Percentiles rank a stretch among this genome's conserved stretches.
Conservation (phyloP, 1,140 invertebrate species). For the Cydia strobilella region DNA sequence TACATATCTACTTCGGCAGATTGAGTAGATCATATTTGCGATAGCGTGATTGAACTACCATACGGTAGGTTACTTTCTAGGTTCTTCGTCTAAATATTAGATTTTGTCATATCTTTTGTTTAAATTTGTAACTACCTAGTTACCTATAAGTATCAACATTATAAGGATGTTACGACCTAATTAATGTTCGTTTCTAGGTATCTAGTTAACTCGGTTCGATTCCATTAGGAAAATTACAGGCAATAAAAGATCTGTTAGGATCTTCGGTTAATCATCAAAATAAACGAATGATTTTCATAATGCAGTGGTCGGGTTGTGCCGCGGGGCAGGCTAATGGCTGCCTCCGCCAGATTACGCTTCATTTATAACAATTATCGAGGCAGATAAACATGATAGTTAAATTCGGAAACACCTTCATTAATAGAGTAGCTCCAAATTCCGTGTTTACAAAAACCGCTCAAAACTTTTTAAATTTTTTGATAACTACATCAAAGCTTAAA, state of each 20-base stretch:
- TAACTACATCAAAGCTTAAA: constrained; percentile 14
- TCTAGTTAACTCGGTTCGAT: not conserved
- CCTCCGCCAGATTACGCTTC: constrained; percentile 17
- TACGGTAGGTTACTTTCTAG: not conserved
- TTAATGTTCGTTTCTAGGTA: not conserved
- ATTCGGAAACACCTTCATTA: constrained; percentile 34
- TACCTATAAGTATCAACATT: too few species aligned
- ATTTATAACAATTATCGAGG: constrained; percentile 35
- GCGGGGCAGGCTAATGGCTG: constrained; percentile 9
- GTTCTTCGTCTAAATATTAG: not conserved
- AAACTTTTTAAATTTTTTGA: not conserved
- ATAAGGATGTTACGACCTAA: too few species aligned
- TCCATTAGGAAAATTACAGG: constrained; percentile 16
- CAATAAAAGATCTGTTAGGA: constrained; percentile 16
- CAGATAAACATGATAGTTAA: constrained; percentile 33
- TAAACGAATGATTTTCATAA: constrained; percentile 28
- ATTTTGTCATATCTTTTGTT: not conserved
- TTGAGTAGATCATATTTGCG: not conserved
- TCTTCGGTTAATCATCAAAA: constrained; percentile 22
- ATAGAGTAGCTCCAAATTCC: constrained; percentile 23
- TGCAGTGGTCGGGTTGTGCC: not conserved
- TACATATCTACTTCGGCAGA: constrained; percentile 24
- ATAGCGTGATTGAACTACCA: not conserved
- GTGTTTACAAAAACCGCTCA: not conserved
- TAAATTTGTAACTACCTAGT: too few species aligned